Base-by-base conservation (phyloP, 1,140 invertebrate genomes). In the Phthorimaea operculella region DNA sequence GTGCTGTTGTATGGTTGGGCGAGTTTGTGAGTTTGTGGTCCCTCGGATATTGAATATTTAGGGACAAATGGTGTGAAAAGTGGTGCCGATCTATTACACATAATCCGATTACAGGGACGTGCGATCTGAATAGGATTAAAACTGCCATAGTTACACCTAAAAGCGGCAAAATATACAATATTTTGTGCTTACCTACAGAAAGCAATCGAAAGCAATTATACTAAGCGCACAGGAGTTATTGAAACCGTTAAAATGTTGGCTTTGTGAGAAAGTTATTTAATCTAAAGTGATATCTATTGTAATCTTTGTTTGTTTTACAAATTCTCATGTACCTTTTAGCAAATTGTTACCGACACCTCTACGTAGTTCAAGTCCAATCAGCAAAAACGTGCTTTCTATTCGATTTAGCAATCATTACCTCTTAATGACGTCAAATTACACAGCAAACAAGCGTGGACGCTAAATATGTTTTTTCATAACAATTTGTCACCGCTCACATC, bases 31-130 rank as follows among this genome's bases (percentile, higher is more conserved):
- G 36, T 57, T 54, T 15, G 55, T 45, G 15, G 50, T 10, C 49
- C 33, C 42, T 53, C 39, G 57, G 52, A 63, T 63, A 66, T 69
- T 63, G 64, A 60, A 62, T 62, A 61, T 66, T 66, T 66, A 58
- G 59, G 62, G 60, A 57, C 65, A 66, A 70, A 64, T 57, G 60
- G 62, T 58, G 63, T 65, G 63, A 66, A 65, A 66, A 73, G 69
- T 71, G 69, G 53, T 59, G 57, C 51, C 66, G 68, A 77, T 77
- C 68, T 67, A 69, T 76, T 71, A 70, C 72, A 58, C 53, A 51
- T 77, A 77, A 77, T 71, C 72, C 66, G 72, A 61, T 77, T 72
- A 68, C 7, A 21, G 44, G 55, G 52, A 69, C 64, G 67, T 64
- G 68, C 39, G 28, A 16, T 55, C 36, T 64, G 59, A 66, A 72